Evolutionary conservation across 35 echinoderm and acorn worm genomes (phyloP).

Genomic region (Chiridota heheva): DNA sequence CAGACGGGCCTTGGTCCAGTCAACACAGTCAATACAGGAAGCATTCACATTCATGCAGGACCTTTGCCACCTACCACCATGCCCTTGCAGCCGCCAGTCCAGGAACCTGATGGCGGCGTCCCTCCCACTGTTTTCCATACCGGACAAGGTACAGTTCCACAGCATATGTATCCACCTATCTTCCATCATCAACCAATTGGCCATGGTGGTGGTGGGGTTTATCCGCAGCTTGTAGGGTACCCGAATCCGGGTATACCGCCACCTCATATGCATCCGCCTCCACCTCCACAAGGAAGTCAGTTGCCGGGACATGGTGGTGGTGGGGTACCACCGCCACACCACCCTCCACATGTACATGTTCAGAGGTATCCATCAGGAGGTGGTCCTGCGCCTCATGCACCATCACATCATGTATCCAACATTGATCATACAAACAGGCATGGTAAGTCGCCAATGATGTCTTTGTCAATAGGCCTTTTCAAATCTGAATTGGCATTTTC

Average conservation of each 20-base stretch:
- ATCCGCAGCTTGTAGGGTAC: slow-evolving; percentile 64
- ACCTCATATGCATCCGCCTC: slow-evolving; percentile 71
- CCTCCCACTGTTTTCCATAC: slow-evolving; percentile 59
- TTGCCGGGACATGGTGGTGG: slow-evolving; percentile 42
- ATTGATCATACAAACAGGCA: slow-evolving; percentile 79
- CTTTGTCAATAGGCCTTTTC: too few relatives aligned
- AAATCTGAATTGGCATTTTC: too few relatives aligned
- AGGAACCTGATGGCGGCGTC: slow-evolving; percentile 55
- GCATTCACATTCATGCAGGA: slow-evolving; percentile 50
- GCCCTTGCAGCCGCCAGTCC: slow-evolving; percentile 77
- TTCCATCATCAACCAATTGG: slow-evolving; percentile 60
- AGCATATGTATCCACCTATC: slow-evolving; percentile 78
- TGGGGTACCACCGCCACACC: slow-evolving; percentile 40
- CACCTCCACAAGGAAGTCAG: slow-evolving; percentile 39
- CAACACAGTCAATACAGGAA: slow-evolving; percentile 46
- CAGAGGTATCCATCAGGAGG: slow-evolving; percentile 52
- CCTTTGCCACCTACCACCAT: slow-evolving; percentile 72
- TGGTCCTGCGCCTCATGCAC: slow-evolving; percentile 38
- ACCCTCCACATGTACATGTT: slow-evolving; percentile 55
- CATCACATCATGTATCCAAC: slow-evolving; percentile 61
- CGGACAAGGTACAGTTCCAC: slow-evolving; percentile 58
- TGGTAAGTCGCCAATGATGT: slow-evolving; percentile 54
- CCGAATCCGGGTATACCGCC: slow-evolving; percentile 60
- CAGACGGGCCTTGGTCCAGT: slow-evolving; percentile 88
- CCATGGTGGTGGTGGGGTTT: slow-evolving; percentile 48